Evolutionary conservation across 2,113 vertebrate species (phyloP).

Genomic region (Corvus moneduloides): DNA sequence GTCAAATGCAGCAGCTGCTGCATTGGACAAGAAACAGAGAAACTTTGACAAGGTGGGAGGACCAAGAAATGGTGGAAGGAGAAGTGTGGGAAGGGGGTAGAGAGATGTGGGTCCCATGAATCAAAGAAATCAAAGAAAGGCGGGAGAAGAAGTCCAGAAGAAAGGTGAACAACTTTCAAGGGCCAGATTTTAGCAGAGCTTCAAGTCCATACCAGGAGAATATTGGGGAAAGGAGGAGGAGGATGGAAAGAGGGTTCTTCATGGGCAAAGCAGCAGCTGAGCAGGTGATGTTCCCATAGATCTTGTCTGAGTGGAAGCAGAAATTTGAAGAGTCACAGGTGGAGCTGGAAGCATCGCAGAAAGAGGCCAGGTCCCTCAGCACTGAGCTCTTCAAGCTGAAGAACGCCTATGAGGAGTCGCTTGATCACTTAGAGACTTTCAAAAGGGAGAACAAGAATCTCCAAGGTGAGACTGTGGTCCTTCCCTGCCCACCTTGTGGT

Average conservation of each 20-base stretch:
- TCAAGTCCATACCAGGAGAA: background rate
- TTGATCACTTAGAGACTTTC: constrained; percentile 85
- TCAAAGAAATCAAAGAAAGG: background rate
- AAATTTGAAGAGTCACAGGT: constrained; percentile 90
- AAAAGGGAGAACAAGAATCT: constrained; percentile 79
- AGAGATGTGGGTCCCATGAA: background rate
- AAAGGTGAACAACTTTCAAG: background rate
- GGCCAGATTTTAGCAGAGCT: background rate
- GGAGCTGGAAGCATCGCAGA: constrained; percentile 89
- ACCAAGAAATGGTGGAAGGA: background rate
- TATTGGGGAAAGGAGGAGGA: background rate
- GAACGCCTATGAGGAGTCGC: constrained; percentile 88
- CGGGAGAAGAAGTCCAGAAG: background rate
- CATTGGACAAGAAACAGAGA: constrained; percentile 90
- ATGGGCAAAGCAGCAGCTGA: background rate
- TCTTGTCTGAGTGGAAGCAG: constrained; percentile 92
- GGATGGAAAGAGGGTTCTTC: background rate
- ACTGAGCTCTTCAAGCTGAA: constrained; percentile 94
- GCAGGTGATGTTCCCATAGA: background rate
- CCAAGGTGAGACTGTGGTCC: constrained; percentile 53
- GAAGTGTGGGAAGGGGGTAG: background rate
- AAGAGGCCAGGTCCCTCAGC: constrained; percentile 86
- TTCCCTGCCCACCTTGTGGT: fast-evolving
- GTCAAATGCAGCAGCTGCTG: constrained; percentile 78
- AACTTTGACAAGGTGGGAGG: constrained; percentile 82